Evolutionary conservation across 2,888 invertebrate species (phyloP).

Genomic region (Campoletis raptor): DNA sequence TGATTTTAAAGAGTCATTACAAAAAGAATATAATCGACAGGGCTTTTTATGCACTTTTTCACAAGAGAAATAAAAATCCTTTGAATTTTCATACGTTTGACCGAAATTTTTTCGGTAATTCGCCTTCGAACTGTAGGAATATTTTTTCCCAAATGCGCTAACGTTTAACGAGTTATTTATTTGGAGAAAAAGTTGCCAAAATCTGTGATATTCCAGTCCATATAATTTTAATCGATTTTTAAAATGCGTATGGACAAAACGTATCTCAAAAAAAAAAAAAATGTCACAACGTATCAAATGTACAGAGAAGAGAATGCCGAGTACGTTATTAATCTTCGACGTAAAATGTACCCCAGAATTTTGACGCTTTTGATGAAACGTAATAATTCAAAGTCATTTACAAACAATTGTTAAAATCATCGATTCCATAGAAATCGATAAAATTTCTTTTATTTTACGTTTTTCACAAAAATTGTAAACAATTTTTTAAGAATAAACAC

Average conservation of each 20-base stretch:
- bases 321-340: background rate
- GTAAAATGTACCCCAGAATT: background rate
- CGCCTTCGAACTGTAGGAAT: background rate
- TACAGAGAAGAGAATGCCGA: background rate
- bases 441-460: background rate
- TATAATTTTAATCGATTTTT: slow-evolving; percentile 11
- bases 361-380: background rate
- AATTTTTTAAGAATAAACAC: background rate
- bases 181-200: background rate
- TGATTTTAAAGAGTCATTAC: background rate
- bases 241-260: background rate
- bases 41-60: background rate
- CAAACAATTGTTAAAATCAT: background rate
- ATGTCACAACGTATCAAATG: background rate
- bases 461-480: background rate
- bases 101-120: background rate
- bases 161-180: background rate
- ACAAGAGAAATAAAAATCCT: background rate
- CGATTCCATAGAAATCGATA: background rate
- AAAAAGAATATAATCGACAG: background rate
- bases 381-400: background rate
- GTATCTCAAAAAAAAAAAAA: background rate
- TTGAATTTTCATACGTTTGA: background rate
- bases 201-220: slow-evolving; percentile 34
- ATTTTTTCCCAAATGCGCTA: background rate